Evolutionary conservation across 2,797 vertebrate species (phyloP), one percentile per base, ranked within the genome.

Genomic region (Ctenopoma multispine): DNA sequence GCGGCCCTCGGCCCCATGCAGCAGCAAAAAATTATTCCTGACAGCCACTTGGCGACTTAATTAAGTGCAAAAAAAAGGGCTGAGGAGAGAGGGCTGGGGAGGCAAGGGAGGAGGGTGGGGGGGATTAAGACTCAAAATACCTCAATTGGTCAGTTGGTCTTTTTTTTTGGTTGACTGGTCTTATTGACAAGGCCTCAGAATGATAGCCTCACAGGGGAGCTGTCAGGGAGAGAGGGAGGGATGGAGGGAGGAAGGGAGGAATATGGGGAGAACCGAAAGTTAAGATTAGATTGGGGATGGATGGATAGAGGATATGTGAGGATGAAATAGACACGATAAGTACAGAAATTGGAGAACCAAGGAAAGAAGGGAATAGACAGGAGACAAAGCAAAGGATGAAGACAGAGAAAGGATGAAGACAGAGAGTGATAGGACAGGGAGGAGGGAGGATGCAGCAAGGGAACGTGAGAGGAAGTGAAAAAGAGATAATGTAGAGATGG

Each of bases 11-110:
- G 94, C 94, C 87, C 63, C 91, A 90, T 90, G 87, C 87, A 84
- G 93, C 89, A 89, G 95, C 91, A 95, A 97, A 97, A 89, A 98
- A 99, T 97, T 95, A 98, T 97, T 96, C 96, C 95, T 98, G 97
- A 98, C 97, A 99, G 96, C 95, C 96, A 96, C 96, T 97, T 95
- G 95, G 95, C 93, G 94, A 98, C 96, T 98, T 98, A 98, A 99
- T 98, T 98, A 99, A 98, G 96, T 97, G 94, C 94, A 93, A 91
- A 93, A 95, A 95, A 95, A 95, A 75, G 38, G 60, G 63, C 65
- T 48, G 48, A 93, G 90, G 51, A 87, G 87, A 81, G 85, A 86
- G 85, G 75, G 75, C 84, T 82, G 77, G 86, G 54, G 61, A 47
- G 75, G 50, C 3, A 76, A 57, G 62, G 47, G 61, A 38, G 75